Conservation (phyloP, 2,888 invertebrate genomes). For the Peribatodes rhomboidaria region DNA sequence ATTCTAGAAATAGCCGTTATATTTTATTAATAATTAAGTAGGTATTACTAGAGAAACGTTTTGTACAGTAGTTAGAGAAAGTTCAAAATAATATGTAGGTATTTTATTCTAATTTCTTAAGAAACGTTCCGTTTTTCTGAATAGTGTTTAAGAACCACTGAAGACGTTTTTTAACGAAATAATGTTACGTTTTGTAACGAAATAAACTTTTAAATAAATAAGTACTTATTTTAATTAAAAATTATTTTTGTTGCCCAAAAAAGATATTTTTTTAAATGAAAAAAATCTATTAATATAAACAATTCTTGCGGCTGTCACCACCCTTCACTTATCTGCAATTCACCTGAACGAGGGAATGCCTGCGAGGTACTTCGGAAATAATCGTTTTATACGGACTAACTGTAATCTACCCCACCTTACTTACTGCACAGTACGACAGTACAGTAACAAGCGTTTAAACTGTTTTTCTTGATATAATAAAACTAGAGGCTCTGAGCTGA, state of each 20-base stretch:
- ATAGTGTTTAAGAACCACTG: too few species aligned
- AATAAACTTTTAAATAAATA: too few species aligned
- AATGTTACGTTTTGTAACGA: too few species aligned
- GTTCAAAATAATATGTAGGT: too few species aligned
- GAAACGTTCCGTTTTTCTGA: too few species aligned
- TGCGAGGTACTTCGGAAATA: constrained; percentile 42
- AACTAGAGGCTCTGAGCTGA: too few species aligned
- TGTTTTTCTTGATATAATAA: too few species aligned
- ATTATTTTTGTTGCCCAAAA: too few species aligned
- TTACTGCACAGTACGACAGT: constrained; percentile 33
- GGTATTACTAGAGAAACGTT: not conserved
- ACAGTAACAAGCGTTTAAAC: not conserved
- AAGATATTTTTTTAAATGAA: not conserved
- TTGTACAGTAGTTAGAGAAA: too few species aligned
- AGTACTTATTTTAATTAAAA: too few species aligned
- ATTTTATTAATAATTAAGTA: not conserved
- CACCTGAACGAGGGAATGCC: constrained; percentile 34
- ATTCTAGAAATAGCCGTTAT: not conserved
- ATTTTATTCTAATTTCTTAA: too few species aligned
- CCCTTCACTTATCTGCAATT: constrained; percentile 15
- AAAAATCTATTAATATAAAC: not conserved
- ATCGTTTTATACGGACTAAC: constrained; percentile 39
- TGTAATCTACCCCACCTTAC: constrained; percentile 46
- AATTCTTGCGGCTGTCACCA: constrained; percentile 12
- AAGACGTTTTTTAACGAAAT: too few species aligned